Conservation (phyloP, 1,140 invertebrate genomes). For the Macrocentrus cingulum region DNA sequence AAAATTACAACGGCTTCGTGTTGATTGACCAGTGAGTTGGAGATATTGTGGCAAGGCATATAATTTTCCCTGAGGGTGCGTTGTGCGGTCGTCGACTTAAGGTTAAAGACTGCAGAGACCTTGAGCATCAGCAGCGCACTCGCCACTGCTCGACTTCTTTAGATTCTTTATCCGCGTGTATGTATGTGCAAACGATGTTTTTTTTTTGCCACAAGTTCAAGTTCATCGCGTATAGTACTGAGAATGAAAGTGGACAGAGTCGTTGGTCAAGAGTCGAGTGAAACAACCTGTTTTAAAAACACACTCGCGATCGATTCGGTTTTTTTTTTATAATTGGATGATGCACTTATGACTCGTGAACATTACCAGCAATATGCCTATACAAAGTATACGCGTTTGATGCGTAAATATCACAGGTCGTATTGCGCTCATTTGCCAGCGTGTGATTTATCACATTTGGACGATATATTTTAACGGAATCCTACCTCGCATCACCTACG, state of each 20-base stretch:
- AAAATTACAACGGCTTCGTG: neutral
- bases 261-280: too few species aligned
- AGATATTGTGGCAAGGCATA: neutral
- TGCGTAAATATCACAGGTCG: neutral
- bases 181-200: neutral
- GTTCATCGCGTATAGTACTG: slow-evolving; percentile 32
- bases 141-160: slow-evolving; percentile 25
- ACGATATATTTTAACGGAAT: too few species aligned
- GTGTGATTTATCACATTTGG: too few species aligned
- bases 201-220: slow-evolving; percentile 41
- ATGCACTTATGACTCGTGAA: slow-evolving; percentile 3
- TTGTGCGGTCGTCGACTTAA: slow-evolving; percentile 18
- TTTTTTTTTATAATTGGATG: slow-evolving; percentile 14
- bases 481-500: too few species aligned
- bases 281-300: slow-evolving; percentile 8
- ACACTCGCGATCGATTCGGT: slow-evolving; percentile 5
- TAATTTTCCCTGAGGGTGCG: slow-evolving; percentile 23
- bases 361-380: neutral
- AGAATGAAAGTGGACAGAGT: slow-evolving; percentile 32
- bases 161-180: slow-evolving; percentile 2
- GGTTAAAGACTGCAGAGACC: slow-evolving; percentile 21
- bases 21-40: neutral
- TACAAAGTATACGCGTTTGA: neutral
- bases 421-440: too few species aligned
- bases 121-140: slow-evolving; percentile 19